These are phyloP conservation scores for Murina feae DNA, from an alignment of 2,113 vertebrate genomes.

Conservation along the genomic window DNA sequence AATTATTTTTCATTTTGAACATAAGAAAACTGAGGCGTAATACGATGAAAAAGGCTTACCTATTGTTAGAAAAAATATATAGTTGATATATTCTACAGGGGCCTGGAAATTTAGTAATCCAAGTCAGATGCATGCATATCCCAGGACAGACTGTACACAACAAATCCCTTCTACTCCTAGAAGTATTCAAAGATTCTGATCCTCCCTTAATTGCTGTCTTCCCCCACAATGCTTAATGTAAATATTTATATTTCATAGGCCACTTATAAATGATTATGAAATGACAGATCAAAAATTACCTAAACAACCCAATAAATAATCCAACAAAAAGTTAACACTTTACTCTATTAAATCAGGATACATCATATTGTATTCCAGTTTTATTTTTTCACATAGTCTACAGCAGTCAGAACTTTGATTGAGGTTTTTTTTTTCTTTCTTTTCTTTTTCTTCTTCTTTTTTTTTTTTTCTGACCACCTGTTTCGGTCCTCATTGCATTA, in stretches of 20 bases:
- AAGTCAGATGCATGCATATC: neutral
- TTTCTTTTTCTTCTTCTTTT: neutral
- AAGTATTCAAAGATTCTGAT: neutral
- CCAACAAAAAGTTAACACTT: neutral
- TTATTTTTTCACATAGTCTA: neutral
- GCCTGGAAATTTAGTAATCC: neutral
- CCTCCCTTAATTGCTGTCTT: neutral
- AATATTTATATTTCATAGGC: neutral
- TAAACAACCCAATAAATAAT: neutral
- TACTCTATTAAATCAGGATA: neutral
- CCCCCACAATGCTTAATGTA: neutral
- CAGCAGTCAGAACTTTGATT: neutral
- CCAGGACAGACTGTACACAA: neutral
- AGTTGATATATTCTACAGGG: neutral
- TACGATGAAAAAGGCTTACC: neutral
- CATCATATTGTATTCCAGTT: neutral
- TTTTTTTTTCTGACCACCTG: conserved; percentile 41
- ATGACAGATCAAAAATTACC: neutral
- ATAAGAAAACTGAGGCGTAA: neutral
- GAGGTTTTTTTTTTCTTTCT: neutral
- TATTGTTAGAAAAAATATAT: neutral
- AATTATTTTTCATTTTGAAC: neutral
- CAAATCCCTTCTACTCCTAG: neutral
- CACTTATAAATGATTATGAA: neutral
- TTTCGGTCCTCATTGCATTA: neutral